phyloP scores from a whole-genome alignment of 2,113 vertebrate genomes.

The Catagonus wagneri region DNA sequence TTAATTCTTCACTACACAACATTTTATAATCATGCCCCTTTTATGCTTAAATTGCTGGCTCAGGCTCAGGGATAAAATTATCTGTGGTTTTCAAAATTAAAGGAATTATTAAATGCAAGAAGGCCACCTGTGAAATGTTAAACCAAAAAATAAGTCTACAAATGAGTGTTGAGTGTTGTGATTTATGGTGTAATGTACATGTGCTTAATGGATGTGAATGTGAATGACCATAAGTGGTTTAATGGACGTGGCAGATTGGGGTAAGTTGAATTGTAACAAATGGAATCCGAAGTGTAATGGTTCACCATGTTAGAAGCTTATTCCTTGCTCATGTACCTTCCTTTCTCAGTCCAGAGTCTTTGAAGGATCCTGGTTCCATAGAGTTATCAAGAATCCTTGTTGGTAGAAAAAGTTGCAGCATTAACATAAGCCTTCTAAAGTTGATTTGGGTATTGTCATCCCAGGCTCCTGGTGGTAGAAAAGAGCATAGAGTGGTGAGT shows the following conservation, averaged over 20 bases:
- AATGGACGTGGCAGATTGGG: background rate
- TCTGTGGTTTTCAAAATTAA: background rate
- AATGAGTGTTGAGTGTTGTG: background rate
- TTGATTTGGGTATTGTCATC: background rate
- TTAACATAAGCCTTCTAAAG: background rate
- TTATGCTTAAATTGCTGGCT: background rate
- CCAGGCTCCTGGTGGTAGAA: background rate
- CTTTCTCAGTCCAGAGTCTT: background rate
- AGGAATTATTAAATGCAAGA: background rate
- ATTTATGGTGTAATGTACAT: background rate
- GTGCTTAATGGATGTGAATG: background rate
- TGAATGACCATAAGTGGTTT: background rate
- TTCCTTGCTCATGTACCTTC: background rate
- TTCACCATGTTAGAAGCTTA: background rate
- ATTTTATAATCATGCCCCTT: background rate
- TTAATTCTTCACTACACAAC: background rate
- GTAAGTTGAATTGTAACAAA: background rate
- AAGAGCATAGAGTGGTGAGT: background rate
- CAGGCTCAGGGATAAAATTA: background rate
- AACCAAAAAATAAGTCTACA: background rate
- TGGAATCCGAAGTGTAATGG: background rate
- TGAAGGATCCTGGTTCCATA: background rate
- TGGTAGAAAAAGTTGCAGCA: background rate
- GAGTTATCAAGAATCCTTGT: background rate
- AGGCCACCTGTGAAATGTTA: background rate